These are phyloP conservation scores for Coptodon rendalli DNA, from an alignment of 2,113 vertebrate species.

Conservation along the genomic window DNA sequence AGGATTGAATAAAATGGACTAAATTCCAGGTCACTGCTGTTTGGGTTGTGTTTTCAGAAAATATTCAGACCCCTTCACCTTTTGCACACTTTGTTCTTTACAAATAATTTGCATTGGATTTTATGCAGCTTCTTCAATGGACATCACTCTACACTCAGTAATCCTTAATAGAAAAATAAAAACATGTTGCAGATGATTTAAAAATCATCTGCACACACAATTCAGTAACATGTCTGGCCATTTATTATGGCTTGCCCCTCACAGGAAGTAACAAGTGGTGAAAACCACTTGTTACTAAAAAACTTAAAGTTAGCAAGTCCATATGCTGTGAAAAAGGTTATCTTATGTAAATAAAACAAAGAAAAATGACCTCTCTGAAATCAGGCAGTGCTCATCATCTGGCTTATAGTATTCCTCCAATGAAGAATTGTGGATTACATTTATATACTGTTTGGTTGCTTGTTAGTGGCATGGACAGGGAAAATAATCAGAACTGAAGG, in stretches of 20 bases:
- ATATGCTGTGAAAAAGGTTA: neutral
- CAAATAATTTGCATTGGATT: neutral
- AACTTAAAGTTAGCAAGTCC: neutral
- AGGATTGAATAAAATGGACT: neutral
- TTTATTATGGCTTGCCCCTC: no score
- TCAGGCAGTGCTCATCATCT: neutral
- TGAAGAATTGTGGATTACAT: neutral
- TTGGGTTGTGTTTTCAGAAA: neutral
- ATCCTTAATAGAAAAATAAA: neutral
- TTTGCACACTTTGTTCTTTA: neutral
- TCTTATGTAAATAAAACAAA: neutral
- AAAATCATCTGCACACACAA: no score
- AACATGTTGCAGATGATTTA: neutral
- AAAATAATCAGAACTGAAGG: neutral
- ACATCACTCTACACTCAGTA: neutral
- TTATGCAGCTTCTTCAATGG: neutral
- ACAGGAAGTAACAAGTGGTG: no score
- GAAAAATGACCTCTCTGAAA: neutral
- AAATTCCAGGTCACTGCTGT: neutral
- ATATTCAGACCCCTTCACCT: neutral
- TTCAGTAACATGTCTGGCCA: neutral
- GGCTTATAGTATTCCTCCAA: neutral
- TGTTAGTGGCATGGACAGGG: neutral
- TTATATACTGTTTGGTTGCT: neutral
- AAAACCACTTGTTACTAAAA: neutral